Evolutionary conservation across 2,797 vertebrate genomes (phyloP), one percentile per base, ranked within the genome.

Genomic region (Acanthiza pusilla): DNA sequence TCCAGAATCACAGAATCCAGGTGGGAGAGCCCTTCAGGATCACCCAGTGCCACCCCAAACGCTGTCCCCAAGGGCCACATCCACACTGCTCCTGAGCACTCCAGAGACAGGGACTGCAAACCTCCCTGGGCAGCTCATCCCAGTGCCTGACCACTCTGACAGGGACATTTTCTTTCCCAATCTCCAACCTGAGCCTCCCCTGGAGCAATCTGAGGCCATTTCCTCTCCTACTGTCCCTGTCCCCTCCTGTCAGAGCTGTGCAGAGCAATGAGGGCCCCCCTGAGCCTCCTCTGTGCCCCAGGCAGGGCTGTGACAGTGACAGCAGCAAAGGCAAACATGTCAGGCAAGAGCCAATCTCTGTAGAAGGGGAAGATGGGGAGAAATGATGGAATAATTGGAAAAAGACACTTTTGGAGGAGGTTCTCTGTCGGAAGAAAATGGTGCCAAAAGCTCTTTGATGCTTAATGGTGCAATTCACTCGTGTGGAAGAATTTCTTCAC

Each of bases 11-110:
- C 36, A 51, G 45, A 43, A 51, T 26, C 10, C 51, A 13, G 16
- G 47, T 4, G 5, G 25, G 47, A 5, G 27, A 70, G 38, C 10
- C 54, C 36, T 6, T 0, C 5, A 16, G 54, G 55, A 30, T 1
- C 54, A 5, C 0, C 54, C 65, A 68, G 54, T 9, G 23, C 63
- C 62, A 47, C 26, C 58, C 61, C 77, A 68, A 67, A 23, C 7
- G 54, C 43, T 58, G 77, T 50, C 77, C 77, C 77, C 63, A 58
- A 18, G 63, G 73, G 77, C 34, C 77, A 80, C 51, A 13, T 8
- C 51, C 76, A 78, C 42, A 11, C 51, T 47, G 2, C 53, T 50
- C 53, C 29, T 30, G 76, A 30, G 2, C 76, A 36, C 27, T 78
- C 2, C 58, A 62, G 4, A 62, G 9, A 30, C 60, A 36, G 42